A percentile compares a stretch with the other conserved stretches of the same genome.
Evolutionary conservation across 2,888 invertebrate genomes (phyloP).

Genomic region (Archaeoteleia sp.): DNA sequence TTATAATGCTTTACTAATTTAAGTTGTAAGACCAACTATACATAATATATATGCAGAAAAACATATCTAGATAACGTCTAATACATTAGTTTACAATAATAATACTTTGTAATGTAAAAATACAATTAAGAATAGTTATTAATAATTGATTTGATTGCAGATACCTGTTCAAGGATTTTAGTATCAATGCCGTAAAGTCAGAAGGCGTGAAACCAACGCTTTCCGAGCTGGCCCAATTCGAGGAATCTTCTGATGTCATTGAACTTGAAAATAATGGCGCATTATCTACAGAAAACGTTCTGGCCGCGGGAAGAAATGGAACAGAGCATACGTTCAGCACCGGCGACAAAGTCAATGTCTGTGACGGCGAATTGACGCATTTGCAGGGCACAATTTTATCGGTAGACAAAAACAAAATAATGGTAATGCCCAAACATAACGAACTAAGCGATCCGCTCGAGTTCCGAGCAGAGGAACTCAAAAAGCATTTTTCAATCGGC

Average conservation of each 20-base stretch:
- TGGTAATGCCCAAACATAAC: slow-evolving; percentile 98
- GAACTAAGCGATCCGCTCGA: slow-evolving; percentile 91
- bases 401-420: slow-evolving; percentile 97
- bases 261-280: slow-evolving; percentile 85
- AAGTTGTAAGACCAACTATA: too few species aligned
- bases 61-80: too few species aligned
- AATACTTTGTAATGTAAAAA: background rate
- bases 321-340: too few species aligned
- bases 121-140: background rate
- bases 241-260: slow-evolving; percentile 92
- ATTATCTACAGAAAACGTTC: slow-evolving; percentile 64
- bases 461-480: slow-evolving; percentile 93
- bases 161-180: slow-evolving; percentile 97
- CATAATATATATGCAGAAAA: too few species aligned
- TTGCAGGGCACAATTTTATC: slow-evolving; percentile 96
- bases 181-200: slow-evolving; percentile 94
- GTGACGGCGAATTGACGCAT: slow-evolving; percentile 96
- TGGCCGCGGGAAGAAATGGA: too few species aligned
- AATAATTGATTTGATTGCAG: slow-evolving; percentile 52
- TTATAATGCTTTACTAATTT: too few species aligned
- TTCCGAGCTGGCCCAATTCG: slow-evolving; percentile 95
- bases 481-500: slow-evolving; percentile 97
- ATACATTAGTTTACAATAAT: slow-evolving; percentile 2
- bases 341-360: slow-evolving; percentile 98
- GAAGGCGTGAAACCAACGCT: slow-evolving; percentile 97